A percentile compares a stretch with the other conserved stretches of the same genome.
Evolutionary conservation across 2,888 invertebrate genomes (phyloP).

Genomic region (Ligdia adustata): DNA sequence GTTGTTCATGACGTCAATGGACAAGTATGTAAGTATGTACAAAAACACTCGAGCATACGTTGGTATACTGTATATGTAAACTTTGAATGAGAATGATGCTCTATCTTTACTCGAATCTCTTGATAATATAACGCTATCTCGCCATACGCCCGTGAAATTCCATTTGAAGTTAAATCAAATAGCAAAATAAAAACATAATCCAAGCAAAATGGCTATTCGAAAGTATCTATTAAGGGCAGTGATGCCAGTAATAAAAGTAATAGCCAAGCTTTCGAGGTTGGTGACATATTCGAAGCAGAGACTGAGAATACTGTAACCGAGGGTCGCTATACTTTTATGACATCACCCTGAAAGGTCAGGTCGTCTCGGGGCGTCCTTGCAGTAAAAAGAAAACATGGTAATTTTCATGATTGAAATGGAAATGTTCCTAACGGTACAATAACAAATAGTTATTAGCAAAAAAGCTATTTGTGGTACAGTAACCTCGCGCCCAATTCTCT

Average conservation of each 20-base stretch:
- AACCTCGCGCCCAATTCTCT: conserved; percentile 53
- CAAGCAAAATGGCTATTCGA: conserved; percentile 5
- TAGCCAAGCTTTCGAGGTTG: conserved; percentile 20
- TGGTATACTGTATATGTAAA: neutral
- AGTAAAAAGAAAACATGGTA: conserved; percentile 24
- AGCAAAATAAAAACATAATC: conserved; percentile 14
- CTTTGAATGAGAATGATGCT: conserved; percentile 14
- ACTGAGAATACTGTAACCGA: too few species aligned
- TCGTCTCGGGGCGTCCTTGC: conserved; percentile 28
- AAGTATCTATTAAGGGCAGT: conserved; percentile 11
- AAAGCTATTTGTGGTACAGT: conserved; percentile 28
- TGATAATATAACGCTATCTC: conserved; percentile 17
- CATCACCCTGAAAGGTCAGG: conserved; percentile 34
- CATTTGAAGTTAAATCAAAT: conserved; percentile 6
- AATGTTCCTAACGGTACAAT: conserved; percentile 28
- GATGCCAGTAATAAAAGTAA: conserved; percentile 20
- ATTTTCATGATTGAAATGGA: conserved; percentile 31
- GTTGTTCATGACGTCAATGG: conserved; percentile 30
- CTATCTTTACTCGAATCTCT: conserved; percentile 16
- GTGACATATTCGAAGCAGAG: conserved; percentile 11
- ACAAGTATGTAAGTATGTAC: too few species aligned
- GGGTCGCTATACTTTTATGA: conserved; percentile 24
- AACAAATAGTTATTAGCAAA: conserved; percentile 21
- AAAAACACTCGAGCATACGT: conserved; percentile 17
- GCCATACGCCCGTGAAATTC: conserved; percentile 15